Percentiles rank a stretch among this genome's conserved stretches.
phyloP scores from a whole-genome alignment of 1,140 invertebrate genomes.

The Drosophila ohnishii region DNA sequence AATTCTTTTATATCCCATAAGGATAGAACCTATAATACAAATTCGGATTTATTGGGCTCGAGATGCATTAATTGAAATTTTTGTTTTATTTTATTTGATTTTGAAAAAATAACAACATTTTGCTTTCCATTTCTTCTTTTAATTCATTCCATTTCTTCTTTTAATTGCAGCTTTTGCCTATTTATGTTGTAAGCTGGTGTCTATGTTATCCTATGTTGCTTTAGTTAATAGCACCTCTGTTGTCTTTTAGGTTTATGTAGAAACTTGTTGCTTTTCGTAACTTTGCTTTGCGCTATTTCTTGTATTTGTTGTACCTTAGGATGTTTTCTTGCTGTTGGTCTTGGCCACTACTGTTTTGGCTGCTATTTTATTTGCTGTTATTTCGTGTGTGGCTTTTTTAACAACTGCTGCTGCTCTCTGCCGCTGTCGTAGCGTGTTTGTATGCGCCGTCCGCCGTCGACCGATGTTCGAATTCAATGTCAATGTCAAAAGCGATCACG shows the following conservation, averaged over 20 bases:
- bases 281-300: background rate
- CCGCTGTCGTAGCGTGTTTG: conserved; percentile 25
- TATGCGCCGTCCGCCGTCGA: conserved; percentile 18
- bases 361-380: conserved; percentile 19
- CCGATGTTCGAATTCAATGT: conserved; percentile 67
- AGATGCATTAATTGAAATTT: background rate
- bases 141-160: background rate
- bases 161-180: background rate
- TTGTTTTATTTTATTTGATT: background rate
- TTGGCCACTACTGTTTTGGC: background rate
- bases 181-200: background rate
- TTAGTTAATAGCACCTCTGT: background rate
- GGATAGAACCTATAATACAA: too few species aligned
- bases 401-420: conserved; percentile 5
- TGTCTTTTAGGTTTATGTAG: background rate
- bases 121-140: background rate
- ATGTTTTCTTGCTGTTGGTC: background rate
- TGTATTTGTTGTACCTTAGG: background rate
- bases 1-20: too few species aligned
- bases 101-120: background rate
- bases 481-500: conserved; percentile 70
- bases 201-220: background rate
- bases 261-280: background rate
- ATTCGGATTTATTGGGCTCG: background rate
- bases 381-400: conserved; percentile 11